Conservation (phyloP, 2,888 invertebrate species). For the Acanthosepion lycidas region DNA sequence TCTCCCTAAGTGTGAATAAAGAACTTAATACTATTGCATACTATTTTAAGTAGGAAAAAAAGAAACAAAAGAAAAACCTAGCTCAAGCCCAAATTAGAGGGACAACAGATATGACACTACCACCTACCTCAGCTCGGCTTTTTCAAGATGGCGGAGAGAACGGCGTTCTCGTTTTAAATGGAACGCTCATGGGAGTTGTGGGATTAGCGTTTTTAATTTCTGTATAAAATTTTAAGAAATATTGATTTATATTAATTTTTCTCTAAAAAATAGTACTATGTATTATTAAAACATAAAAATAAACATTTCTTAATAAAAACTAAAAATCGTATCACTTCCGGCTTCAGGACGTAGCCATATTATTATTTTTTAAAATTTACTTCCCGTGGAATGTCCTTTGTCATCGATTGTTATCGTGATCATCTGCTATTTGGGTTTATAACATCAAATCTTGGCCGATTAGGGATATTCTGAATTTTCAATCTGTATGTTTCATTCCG, state of each 20-base stretch:
- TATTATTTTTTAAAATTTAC: background rate
- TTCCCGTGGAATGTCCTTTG: slow-evolving; percentile 39
- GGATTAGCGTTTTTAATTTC: background rate
- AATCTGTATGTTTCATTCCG: slow-evolving; percentile 44
- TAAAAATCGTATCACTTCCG: background rate
- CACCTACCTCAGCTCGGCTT: slow-evolving; percentile 20
- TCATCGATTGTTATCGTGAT: slow-evolving; percentile 40
- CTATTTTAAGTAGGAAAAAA: background rate
- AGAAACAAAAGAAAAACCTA: background rate
- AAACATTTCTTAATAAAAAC: background rate
- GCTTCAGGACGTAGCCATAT: slow-evolving; percentile 35
- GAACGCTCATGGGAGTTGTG: slow-evolving; percentile 34
- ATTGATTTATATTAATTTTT: background rate
- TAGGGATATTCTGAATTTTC: slow-evolving; percentile 40
- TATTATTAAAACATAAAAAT: background rate
- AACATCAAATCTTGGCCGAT: background rate
- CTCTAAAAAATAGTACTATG: background rate
- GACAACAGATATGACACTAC: background rate
- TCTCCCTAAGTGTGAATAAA: background rate
- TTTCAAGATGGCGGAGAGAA: slow-evolving; percentile 38
- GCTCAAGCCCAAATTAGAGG: background rate
- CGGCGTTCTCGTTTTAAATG: background rate
- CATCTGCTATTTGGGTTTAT: slow-evolving; percentile 14
- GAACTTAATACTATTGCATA: background rate
- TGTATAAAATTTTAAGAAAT: background rate